phyloP scores from a whole-genome alignment of 2,113 vertebrate species.

The Peromyscus maniculatus region DNA sequence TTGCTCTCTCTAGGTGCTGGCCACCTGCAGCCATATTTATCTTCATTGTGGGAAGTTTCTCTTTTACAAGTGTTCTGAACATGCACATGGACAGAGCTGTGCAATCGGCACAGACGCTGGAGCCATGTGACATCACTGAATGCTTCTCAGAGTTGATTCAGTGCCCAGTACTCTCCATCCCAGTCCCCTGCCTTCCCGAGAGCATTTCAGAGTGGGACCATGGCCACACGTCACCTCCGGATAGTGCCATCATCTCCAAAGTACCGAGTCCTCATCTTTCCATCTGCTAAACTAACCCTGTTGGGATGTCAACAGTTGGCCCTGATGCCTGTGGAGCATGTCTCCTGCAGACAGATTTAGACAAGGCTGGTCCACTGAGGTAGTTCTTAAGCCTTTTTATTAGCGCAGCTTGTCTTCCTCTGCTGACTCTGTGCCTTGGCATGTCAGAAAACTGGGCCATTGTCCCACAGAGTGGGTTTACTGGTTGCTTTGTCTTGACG shows the following conservation, averaged over 20 bases:
- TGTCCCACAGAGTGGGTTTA: not conserved
- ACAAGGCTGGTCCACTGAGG: not conserved
- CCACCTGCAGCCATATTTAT: not conserved
- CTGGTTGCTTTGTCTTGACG: not conserved
- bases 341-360: not conserved
- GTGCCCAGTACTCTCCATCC: no score
- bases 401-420: not conserved
- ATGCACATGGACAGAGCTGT: not conserved
- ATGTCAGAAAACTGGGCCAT: not conserved
- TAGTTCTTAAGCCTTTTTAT: not conserved
- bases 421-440: not conserved
- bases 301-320: not conserved
- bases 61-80: not conserved
- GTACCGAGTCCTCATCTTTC: not conserved
- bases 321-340: not conserved
- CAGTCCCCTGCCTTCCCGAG: not conserved
- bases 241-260: not conserved
- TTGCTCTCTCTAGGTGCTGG: not conserved
- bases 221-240: not conserved
- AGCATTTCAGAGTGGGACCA: not conserved
- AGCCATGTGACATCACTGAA: not conserved
- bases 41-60: not conserved
- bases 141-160: not conserved
- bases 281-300: not conserved
- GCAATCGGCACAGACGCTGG: not conserved